These are phyloP conservation scores for Ips typographus DNA, from an alignment of 1,140 invertebrate genomes.

Conservation along the genomic window DNA sequence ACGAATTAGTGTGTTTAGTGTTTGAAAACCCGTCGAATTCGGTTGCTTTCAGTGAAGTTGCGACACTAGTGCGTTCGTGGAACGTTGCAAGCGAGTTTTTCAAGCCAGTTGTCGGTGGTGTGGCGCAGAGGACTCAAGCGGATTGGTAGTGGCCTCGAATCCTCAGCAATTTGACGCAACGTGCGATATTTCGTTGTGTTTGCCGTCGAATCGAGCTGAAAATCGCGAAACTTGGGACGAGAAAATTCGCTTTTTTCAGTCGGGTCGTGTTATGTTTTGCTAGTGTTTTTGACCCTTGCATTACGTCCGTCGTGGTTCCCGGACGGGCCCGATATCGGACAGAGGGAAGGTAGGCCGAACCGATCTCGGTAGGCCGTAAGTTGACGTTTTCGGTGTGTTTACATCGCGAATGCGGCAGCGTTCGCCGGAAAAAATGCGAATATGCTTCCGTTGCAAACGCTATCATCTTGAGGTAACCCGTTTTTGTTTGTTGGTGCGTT, in stretches of 20 bases:
- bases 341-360: slow-evolving; percentile 32
- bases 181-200: slow-evolving; percentile 24
- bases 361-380: slow-evolving; percentile 12
- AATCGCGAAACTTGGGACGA: not conserved
- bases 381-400: slow-evolving; percentile 26
- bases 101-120: not conserved
- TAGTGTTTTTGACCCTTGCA: slow-evolving; percentile 56
- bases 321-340: slow-evolving; percentile 47
- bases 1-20: not conserved
- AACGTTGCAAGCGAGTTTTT: not conserved
- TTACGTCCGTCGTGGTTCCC: slow-evolving; percentile 38
- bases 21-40: slow-evolving; percentile 1
- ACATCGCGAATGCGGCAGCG: slow-evolving; percentile 19
- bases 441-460: slow-evolving; percentile 2
- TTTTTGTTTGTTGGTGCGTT: not conserved
- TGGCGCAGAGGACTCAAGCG: slow-evolving; percentile 1
- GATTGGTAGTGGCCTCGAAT: slow-evolving; percentile 13
- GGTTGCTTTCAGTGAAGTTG: not conserved
- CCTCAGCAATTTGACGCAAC: slow-evolving; percentile 21
- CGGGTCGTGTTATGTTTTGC: slow-evolving; percentile 65
- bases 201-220: not conserved
- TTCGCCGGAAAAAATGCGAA: slow-evolving; percentile 23
- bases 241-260: slow-evolving; percentile 47
- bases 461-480: not conserved
- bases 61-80: not conserved